Evolutionary conservation across 2,888 invertebrate genomes (phyloP), one percentile per base, ranked within the genome.

Genomic region (Drosophila infuscata): DNA sequence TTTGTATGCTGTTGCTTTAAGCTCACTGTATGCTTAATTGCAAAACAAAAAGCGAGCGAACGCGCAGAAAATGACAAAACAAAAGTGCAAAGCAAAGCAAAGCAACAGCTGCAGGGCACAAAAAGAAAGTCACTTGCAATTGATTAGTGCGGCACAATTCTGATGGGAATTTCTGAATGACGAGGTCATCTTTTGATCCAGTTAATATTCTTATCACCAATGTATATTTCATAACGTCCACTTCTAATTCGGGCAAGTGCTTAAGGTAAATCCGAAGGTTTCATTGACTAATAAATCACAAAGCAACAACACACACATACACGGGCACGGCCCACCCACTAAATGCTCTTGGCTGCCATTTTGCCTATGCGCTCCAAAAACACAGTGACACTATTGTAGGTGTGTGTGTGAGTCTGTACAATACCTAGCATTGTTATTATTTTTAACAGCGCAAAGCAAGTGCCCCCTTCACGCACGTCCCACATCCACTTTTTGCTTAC

Each of bases 391-490:
- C 60, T 83, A 25, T 46, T 25, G 67, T 70, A 59, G 65, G 52
- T 25, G 35, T n/a, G 36, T 59, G 54, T 52, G 53, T 46, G 54
- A 57, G 54, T 63, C 64, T 61, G 53, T 38, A 83, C 83, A 86
- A 82, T 83, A 79, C 70, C 56, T 61, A 70, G 71, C 80, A 85
- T 85, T 85, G 85, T 85, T 85, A 80, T 88, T 88, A 90, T 85
- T 88, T 82, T 85, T 88, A 83, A 77, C 62, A 70, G 52, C 61
- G 41, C 58, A 57, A 60, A 69, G 76, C 59, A 61, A 56, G 56
- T 60, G 41, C 72, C 70, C 54, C 56, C 57, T 43, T 59, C 74
- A 73, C 76, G 17, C 41, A 35, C n/a, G n/a, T 58, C 53, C 67
- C 72, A 77, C 60, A 63, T 64, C 75, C 56, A 76, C 68, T 62